phyloP scores from a whole-genome alignment of 1,140 invertebrate species.

The Drosophila lini region DNA sequence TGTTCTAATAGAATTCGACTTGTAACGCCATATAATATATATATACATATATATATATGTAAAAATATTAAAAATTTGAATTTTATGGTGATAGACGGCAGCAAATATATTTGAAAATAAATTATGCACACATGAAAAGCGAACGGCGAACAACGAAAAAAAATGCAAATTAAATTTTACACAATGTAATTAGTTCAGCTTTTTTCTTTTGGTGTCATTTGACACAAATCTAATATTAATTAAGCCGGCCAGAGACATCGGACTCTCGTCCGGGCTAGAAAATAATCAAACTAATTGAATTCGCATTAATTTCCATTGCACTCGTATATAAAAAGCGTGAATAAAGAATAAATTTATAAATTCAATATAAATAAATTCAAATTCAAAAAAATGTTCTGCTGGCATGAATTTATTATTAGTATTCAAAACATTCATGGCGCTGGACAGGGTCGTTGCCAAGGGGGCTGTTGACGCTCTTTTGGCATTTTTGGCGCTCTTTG shows the following conservation, averaged over 20 bases:
- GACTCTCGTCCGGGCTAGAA: slow-evolving; percentile 6
- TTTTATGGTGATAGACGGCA: slow-evolving; percentile 16
- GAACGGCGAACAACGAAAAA: not conserved
- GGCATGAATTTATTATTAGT: slow-evolving; percentile 23
- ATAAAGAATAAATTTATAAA: slow-evolving; percentile 32
- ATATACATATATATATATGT: not conserved
- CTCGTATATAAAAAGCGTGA: slow-evolving; percentile 7
- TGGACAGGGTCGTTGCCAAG: no score
- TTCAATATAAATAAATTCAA: no score
- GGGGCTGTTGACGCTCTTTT: no score
- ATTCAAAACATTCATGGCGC: not conserved
- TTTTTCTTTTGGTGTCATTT: not conserved
- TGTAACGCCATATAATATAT: not conserved
- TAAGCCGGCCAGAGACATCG: slow-evolving; percentile 4
- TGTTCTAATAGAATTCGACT: not conserved
- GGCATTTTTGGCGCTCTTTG: no score
- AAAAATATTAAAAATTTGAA: slow-evolving; percentile 17
- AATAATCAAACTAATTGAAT: slow-evolving; percentile 55
- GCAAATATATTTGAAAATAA: slow-evolving; percentile 44
- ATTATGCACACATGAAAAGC: slow-evolving; percentile 23
- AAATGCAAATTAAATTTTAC: slow-evolving; percentile 31
- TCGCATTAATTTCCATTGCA: slow-evolving; percentile 37
- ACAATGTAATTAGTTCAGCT: slow-evolving; percentile 33
- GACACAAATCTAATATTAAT: slow-evolving; percentile 45
- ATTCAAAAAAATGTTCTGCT: not conserved